Percentiles rank a stretch among this genome's conserved stretches.
Conservation (phyloP, 2,113 vertebrate genomes). For the Apaloderma vittatum region DNA sequence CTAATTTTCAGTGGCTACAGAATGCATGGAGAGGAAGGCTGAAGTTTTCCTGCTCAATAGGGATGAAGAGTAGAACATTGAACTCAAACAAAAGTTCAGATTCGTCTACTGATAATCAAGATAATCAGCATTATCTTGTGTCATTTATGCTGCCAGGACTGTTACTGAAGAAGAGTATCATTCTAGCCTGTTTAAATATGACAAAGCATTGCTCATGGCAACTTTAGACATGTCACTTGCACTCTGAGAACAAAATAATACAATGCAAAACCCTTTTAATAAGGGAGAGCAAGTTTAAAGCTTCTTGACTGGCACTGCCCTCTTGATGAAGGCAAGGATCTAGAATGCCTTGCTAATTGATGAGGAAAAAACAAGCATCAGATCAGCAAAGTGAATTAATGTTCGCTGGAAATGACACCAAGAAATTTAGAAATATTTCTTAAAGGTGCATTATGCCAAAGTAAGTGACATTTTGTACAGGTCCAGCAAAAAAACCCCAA, state of each 20-base stretch:
- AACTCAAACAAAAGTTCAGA: neutral
- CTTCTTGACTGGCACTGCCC: neutral
- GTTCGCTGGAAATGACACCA: neutral
- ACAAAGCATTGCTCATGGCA: neutral
- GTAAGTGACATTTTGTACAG: neutral
- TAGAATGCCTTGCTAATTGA: neutral
- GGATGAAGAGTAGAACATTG: neutral
- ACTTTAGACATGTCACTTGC: neutral
- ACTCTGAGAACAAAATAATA: neutral
- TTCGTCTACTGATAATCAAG: neutral
- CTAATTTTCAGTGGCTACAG: neutral
- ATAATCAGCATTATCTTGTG: neutral
- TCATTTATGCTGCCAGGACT: neutral
- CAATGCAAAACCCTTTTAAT: neutral
- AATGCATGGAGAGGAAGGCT: neutral
- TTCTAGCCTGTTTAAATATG: neutral
- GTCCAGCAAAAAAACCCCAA: neutral
- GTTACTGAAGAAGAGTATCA: neutral
- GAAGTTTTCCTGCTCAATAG: neutral
- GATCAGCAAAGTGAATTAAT: neutral
- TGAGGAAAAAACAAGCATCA: neutral
- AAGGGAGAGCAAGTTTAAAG: neutral
- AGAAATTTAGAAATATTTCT: neutral
- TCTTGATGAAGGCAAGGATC: neutral
- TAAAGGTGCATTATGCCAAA: neutral